These are phyloP conservation scores for Cyclargus thomasi DNA, from an alignment of 1,140 invertebrate species.

Conservation along the genomic window DNA sequence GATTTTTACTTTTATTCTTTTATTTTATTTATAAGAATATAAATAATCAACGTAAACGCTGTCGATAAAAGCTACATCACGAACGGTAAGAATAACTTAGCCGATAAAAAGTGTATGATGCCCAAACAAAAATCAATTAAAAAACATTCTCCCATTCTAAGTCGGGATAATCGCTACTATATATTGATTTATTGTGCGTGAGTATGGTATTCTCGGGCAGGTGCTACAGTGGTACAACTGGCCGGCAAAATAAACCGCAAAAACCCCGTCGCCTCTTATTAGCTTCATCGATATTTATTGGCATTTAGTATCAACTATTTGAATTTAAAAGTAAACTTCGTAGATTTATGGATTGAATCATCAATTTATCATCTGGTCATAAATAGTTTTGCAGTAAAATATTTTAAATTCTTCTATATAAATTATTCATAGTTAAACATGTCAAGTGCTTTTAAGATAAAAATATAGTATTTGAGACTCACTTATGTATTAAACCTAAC, in stretches of 20 bases:
- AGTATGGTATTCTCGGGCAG: slow-evolving; percentile 7
- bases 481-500: too few species aligned
- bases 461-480: too few species aligned
- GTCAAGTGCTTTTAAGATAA: too few species aligned
- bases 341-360: background rate
- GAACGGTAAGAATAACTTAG: background rate
- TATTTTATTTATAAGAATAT: too few species aligned
- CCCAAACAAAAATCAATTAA: slow-evolving; percentile 22
- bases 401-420: background rate
- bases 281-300: slow-evolving; percentile 8
- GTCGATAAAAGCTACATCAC: background rate
- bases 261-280: slow-evolving; percentile 10
- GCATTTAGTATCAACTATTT: background rate
- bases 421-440: too few species aligned
- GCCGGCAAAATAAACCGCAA: slow-evolving; percentile 7
- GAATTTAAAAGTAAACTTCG: background rate
- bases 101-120: background rate
- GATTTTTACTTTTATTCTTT: too few species aligned
- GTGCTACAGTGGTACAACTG: slow-evolving; percentile 3
- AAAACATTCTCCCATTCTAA: background rate
- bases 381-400: background rate
- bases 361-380: background rate
- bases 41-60: background rate
- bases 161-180: slow-evolving; percentile 8
- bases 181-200: slow-evolving; percentile 8